phyloP scores from a whole-genome alignment of 2,797 vertebrate species.

The Ateles fusciceps region DNA sequence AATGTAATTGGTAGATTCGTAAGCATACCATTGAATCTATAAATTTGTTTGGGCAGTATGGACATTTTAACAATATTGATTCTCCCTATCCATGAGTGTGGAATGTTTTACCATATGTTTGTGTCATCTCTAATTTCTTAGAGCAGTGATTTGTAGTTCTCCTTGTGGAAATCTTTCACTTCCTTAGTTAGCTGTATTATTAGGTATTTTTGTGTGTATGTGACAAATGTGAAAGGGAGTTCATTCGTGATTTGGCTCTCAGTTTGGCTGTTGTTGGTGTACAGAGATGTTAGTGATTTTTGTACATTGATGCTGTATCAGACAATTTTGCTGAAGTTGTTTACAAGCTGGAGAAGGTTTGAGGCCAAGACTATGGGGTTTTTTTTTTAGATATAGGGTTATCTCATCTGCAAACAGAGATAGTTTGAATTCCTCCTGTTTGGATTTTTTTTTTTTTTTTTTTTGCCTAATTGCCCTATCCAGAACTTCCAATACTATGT shows the following conservation, averaged over 20 bases:
- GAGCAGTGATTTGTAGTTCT: not conserved
- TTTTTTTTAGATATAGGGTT: not conserved
- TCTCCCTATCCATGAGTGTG: not conserved
- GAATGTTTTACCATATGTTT: not conserved
- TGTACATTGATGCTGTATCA: not conserved
- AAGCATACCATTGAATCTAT: not conserved
- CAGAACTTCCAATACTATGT: not conserved
- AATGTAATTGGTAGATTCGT: not conserved
- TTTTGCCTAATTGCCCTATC: not conserved
- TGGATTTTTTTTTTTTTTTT: not conserved
- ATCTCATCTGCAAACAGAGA: not conserved
- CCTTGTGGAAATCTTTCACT: not conserved
- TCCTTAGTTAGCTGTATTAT: not conserved
- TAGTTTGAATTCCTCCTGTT: not conserved
- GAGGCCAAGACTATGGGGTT: not conserved
- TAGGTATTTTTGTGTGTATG: not conserved
- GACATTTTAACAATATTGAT: not conserved
- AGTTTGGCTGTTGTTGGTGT: not conserved
- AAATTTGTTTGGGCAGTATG: not conserved
- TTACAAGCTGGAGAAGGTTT: not conserved
- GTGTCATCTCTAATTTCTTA: not conserved
- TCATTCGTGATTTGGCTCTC: not conserved
- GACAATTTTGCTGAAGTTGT: not conserved
- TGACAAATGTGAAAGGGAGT: not conserved
- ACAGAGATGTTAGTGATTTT: not conserved